Base-by-base conservation (phyloP, 2,888 invertebrate species). In the Ectropis crepuscularia region DNA sequence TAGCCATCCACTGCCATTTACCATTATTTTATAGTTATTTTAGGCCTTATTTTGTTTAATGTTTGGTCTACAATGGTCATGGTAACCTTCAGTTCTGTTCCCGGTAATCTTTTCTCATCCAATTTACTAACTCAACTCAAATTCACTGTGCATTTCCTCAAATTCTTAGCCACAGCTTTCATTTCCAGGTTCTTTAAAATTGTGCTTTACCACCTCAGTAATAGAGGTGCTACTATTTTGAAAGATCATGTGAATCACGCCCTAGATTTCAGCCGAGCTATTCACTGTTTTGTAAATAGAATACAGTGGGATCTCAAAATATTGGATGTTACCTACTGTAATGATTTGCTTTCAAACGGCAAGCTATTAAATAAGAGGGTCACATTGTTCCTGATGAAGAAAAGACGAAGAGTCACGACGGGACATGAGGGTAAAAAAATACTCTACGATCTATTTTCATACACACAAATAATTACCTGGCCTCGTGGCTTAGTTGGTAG, bases 221-320 rank as follows among this genome's bases (percentile, higher is more conserved):
- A 11, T 47, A 57, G 11, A 48, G 64, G 8, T 37, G 38, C 39
- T 38, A 12, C n/a, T 65, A 9, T 42, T 36, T 49, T 53, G 48
- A 5, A n/a, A 41, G 37, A 57, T 43, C 0, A 41, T 10, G 57
- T 65, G 67, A 67, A 49, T 69, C 67, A 64, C 58, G 57, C 49
- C 64, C 64, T 57, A 65, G 57, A 63, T 57, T 62, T 69, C 62
- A 71, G 61, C 50, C 51, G 57, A 43, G 54, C 67, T 68, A 65
- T 67, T 67, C 67, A 67, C 60, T 49, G 61, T 51, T 54, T 58
- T 61, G 64, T 65, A 71, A 69, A 69, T 65, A 69, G 60, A 67
- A 67, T 65, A 61, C 49, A 57, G 57, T 48, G 53, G 1, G 60
- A 60, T 60, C 57, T 65, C 55, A 49, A 61, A 65, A 65, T 65